Percentiles rank a stretch among this genome's conserved stretches.
phyloP scores from a whole-genome alignment of 2,888 invertebrate species.

The Carterocephalus palaemon region DNA sequence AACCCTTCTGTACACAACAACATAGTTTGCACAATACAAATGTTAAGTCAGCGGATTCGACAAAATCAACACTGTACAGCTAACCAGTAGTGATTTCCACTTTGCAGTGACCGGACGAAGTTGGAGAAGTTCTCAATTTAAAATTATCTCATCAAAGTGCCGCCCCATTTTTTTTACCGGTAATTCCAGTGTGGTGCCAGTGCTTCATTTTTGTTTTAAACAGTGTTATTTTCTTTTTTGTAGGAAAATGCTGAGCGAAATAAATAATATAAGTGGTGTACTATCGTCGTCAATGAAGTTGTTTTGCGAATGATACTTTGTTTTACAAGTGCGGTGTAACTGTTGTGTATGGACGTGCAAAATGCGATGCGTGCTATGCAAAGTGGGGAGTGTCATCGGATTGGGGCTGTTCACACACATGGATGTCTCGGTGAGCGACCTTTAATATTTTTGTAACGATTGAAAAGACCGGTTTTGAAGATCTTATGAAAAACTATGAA shows the following conservation, averaged over 20 bases:
- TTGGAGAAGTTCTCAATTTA: conserved; percentile 71
- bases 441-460: conserved; percentile 3
- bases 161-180: conserved; percentile 32
- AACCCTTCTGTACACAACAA: conserved; percentile 49
- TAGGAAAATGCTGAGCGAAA: conserved; percentile 78
- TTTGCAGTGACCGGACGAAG: conserved; percentile 78
- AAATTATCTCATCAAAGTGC: conserved; percentile 44
- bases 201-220: conserved; percentile 51
- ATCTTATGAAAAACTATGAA: conserved; percentile 10
- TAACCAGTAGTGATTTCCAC: conserved; percentile 77
- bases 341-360: conserved; percentile 65
- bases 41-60: conserved; percentile 53
- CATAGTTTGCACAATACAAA: conserved; percentile 53
- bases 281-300: conserved; percentile 75
- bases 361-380: conserved; percentile 65
- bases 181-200: conserved; percentile 62
- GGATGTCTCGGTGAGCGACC: conserved; percentile 46
- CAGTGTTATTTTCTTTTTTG: conserved; percentile 70
- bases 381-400: conserved; percentile 50
- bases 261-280: conserved; percentile 78
- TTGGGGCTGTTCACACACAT: conserved; percentile 37
- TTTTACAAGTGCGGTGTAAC: conserved; percentile 68
- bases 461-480: conserved; percentile 18
- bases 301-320: conserved; percentile 76
- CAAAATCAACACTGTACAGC: conserved; percentile 38